Evolutionary conservation across 2,113 vertebrate species (phyloP).

Genomic region (Pontoporia blainvillei): DNA sequence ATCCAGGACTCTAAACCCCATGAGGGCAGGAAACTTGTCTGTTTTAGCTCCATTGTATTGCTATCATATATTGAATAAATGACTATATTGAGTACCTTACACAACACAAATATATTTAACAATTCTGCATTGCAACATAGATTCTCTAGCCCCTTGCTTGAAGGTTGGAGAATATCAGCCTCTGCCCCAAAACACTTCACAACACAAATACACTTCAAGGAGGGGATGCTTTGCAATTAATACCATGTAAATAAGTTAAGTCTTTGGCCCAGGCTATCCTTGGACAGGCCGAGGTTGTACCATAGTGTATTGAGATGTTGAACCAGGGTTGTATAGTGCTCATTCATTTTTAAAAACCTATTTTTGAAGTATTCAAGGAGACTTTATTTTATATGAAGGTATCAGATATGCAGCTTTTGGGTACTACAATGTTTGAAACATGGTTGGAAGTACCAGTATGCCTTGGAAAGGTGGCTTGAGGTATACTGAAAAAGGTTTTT

Average conservation of each 20-base stretch:
- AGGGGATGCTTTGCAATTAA: background rate
- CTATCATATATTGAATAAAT: background rate
- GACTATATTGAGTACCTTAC: background rate
- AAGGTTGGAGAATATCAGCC: background rate
- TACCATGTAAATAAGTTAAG: background rate
- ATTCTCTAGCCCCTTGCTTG: background rate
- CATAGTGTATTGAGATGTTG: background rate
- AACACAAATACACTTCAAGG: background rate
- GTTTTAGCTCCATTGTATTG: background rate
- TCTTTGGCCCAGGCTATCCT: background rate
- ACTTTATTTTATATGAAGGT: background rate
- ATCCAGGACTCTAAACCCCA: background rate
- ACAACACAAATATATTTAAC: background rate
- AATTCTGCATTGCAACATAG: background rate
- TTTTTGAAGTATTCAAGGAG: background rate
- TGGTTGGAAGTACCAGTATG: background rate
- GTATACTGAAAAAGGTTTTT: background rate
- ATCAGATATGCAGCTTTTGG: background rate
- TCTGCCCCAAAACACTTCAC: background rate
- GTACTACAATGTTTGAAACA: background rate
- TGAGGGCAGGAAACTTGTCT: background rate
- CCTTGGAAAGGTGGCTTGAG: background rate
- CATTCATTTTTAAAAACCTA: background rate
- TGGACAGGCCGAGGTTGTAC: background rate
- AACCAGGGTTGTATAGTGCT: background rate